Base-by-base conservation (phyloP, 1,140 invertebrate species). In the Melitaea cinxia region DNA sequence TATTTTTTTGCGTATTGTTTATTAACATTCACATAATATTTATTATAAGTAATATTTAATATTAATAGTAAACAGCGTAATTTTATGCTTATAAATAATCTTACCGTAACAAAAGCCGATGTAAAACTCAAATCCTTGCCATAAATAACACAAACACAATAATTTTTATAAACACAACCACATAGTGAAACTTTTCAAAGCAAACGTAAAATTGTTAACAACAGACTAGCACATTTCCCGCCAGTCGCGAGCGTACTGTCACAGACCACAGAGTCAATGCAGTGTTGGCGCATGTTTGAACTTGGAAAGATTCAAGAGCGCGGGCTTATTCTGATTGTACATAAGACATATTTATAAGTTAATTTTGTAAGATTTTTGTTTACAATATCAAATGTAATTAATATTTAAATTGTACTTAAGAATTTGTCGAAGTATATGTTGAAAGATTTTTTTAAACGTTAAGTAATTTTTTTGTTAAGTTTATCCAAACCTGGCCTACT, bases 221-320 rank as follows among this genome's bases (percentile, higher is more conserved):
- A 28, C 30, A 21, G 50, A 55, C 72, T 35, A 23, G 58, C 65
- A 23, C 33, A 30, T 63, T 39, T 37, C 30, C 14, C 54, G 57
- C 52, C 66, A 67, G 56, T 57, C 35, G 64, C 53, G 21, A 15
- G 37, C 30, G 53, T 49, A 77, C 74, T 74, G 64, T 58, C 65
- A 65, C 56, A 37, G 4, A 12, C 7, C 26, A 28, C 30, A 33
- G n/a, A 37, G 52, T 14, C 33, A n/a, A 50, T 42, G 30, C 61
- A 55, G 19, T 37, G 30, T 33, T 33, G 35, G 35, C 26, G 56
- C 67, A 67, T 52, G 24, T 52, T 73, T 73, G 74, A 77, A 77
- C 74, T 77, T 77, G 72, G 68, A 53, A 54, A n/a, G 61, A 72
- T 77, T 77, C 74, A 77, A 77, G 74, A 70, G 57, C 74, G 74